Conservation (phyloP, 2,113 vertebrate genomes). For the Carollia perspicillata region DNA sequence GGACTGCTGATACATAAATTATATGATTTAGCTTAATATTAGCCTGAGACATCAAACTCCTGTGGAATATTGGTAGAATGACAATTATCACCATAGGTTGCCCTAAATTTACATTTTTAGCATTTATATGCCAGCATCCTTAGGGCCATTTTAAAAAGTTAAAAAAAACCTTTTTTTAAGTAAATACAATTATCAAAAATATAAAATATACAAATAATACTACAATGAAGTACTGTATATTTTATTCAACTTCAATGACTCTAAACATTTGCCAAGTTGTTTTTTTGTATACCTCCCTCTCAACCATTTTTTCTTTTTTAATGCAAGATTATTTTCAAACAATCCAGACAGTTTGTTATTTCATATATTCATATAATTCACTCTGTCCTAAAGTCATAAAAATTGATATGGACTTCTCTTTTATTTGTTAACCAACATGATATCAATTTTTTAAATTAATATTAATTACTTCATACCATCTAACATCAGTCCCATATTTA, state of each 20-base stretch:
- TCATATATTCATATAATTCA: background rate
- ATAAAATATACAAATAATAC: background rate
- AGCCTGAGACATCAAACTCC: background rate
- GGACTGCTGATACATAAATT: constrained; percentile 19
- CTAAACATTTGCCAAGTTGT: background rate
- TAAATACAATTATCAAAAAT: background rate
- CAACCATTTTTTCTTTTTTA: background rate
- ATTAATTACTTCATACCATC: background rate
- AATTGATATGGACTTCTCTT: background rate
- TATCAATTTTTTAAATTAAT: background rate
- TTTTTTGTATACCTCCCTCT: background rate
- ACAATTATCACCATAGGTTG: constrained; percentile 17
- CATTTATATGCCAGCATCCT: background rate
- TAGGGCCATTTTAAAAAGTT: background rate
- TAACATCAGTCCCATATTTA: background rate
- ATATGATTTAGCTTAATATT: constrained; percentile 30
- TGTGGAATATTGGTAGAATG: background rate
- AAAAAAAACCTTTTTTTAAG: background rate
- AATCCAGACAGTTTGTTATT: background rate
- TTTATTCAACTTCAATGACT: background rate
- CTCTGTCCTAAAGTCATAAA: background rate
- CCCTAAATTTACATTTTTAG: background rate
- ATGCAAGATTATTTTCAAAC: background rate
- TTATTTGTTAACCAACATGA: background rate
- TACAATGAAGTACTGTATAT: background rate